Conservation (phyloP, 2,113 vertebrate species). For the Lagenorhynchus albirostris region DNA sequence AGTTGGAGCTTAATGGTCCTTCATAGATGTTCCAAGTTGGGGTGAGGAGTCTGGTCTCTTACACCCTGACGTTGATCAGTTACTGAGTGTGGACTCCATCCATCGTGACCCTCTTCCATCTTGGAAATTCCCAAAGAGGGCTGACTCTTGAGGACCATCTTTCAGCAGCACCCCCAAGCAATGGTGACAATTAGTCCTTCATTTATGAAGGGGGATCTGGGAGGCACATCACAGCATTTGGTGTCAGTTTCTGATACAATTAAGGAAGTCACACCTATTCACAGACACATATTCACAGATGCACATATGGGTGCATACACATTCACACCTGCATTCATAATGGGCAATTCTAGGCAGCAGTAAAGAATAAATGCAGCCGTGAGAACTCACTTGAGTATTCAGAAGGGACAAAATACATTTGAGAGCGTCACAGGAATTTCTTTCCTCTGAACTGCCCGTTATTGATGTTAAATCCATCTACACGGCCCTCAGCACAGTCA, state of each 20-base stretch:
- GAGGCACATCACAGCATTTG: too few species aligned
- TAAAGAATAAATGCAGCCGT: not conserved
- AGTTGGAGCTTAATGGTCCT: not conserved
- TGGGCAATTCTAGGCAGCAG: not conserved
- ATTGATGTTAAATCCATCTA: fast-evolving
- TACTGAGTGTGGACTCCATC: not conserved
- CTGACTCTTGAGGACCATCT: too few species aligned
- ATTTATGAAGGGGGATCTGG: not conserved
- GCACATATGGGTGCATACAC: not conserved
- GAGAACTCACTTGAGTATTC: not conserved
- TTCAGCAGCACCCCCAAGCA: not conserved
- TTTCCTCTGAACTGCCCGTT: not conserved
- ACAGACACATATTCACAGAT: not conserved
- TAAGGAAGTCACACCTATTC: not conserved
- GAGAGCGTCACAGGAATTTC: not conserved
- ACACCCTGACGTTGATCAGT: fast-evolving
- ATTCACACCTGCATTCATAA: fast-evolving
- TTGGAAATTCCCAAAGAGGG: not conserved
- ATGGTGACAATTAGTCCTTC: not conserved
- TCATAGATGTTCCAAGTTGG: not conserved
- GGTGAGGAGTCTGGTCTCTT: not conserved
- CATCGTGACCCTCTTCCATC: not conserved
- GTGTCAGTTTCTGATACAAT: not conserved
- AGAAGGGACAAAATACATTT: not conserved
- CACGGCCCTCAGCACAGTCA: not conserved